These are phyloP conservation scores for Chrysomallon squamiferum DNA, from an alignment of 1,140 invertebrate genomes.

Conservation along the genomic window DNA sequence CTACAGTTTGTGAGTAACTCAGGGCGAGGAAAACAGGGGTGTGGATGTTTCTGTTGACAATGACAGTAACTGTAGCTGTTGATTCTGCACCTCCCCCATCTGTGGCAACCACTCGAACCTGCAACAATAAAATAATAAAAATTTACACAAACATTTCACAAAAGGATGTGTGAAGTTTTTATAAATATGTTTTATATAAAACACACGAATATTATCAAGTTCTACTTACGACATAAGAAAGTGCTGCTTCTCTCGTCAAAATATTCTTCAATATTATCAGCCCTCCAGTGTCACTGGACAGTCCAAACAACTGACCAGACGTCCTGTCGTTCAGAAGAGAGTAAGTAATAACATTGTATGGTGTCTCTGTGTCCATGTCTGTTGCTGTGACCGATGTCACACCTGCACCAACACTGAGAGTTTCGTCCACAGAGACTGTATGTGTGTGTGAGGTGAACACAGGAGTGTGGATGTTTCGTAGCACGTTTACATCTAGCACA, in stretches of 20 bases:
- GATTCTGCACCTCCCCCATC: constrained; percentile 38
- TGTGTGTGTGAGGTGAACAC: constrained; percentile 10
- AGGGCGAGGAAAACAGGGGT: constrained; percentile 22
- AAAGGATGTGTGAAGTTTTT: too few species aligned
- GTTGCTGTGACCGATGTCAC: constrained; percentile 23
- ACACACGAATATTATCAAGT: neutral
- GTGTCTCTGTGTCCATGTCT: constrained; percentile 30
- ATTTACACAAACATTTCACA: too few species aligned
- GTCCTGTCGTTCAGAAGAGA: constrained; percentile 19
- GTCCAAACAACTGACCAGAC: constrained; percentile 18
- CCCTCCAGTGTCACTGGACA: constrained; percentile 2
- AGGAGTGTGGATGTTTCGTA: constrained; percentile 35
- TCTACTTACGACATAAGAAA: constrained; percentile 27
- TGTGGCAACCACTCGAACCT: constrained; percentile 43
- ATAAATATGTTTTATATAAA: neutral
- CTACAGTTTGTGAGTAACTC: constrained; percentile 6
- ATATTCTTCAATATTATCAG: constrained; percentile 13
- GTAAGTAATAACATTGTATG: constrained; percentile 17
- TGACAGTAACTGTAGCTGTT: constrained; percentile 38
- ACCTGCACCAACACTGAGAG: constrained; percentile 2
- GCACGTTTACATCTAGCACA: constrained; percentile 72
- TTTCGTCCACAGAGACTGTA: constrained; percentile 18
- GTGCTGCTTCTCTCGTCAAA: constrained; percentile 20
- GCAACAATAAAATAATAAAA: constrained; percentile 14
- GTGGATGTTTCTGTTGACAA: constrained; percentile 39